phyloP scores from a whole-genome alignment of 2,797 vertebrate genomes.

The Lepus townsendii region DNA sequence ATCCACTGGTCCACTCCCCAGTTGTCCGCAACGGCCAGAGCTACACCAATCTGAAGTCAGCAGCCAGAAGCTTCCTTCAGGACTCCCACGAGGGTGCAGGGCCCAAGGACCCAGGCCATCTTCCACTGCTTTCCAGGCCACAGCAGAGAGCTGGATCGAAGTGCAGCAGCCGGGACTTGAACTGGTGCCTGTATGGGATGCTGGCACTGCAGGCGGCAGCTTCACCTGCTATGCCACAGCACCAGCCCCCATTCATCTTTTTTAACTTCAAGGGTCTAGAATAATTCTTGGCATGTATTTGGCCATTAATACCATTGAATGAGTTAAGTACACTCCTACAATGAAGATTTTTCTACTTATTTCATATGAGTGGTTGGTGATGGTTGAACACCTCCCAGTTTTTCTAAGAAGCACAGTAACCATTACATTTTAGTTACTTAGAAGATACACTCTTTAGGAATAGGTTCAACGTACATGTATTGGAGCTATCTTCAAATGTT shows the following conservation, averaged over 20 bases:
- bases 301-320: not conserved
- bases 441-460: constrained; percentile 17
- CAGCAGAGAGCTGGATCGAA: too few species aligned
- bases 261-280: not conserved
- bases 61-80: too few species aligned
- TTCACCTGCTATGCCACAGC: too few species aligned
- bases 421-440: not conserved
- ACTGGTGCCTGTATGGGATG: too few species aligned
- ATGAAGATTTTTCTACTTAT: not conserved
- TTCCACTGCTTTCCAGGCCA: too few species aligned
- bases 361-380: not conserved
- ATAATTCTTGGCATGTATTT: not conserved
- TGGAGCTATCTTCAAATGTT: not conserved
- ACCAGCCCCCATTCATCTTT: not conserved
- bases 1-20: too few species aligned
- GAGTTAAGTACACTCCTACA: not conserved
- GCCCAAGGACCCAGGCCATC: too few species aligned
- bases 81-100: too few species aligned
- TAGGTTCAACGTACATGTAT: not conserved
- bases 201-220: too few species aligned
- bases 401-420: not conserved
- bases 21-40: too few species aligned
- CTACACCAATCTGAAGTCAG: too few species aligned
- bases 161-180: too few species aligned
- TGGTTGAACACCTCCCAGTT: not conserved